Conservation (phyloP, 2,797 vertebrate species). For the Danionella dracula region DNA sequence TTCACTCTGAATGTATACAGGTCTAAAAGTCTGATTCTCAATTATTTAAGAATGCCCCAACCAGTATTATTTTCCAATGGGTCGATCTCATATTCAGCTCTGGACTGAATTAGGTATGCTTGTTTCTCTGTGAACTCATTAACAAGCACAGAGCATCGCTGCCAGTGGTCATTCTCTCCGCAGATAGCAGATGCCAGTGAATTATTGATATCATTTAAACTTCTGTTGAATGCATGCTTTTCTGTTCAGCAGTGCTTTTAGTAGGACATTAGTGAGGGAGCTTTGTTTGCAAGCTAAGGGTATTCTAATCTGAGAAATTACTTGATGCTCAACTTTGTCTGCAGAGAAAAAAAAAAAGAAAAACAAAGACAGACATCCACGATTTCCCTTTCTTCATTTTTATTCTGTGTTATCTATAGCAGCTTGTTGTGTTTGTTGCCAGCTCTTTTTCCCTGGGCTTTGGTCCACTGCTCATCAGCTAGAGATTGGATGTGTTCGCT, state of each 20-base stretch:
- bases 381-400: conserved; percentile 2
- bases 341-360: too few relatives aligned
- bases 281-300: background rate
- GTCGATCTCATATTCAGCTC: conserved; percentile 18
- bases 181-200: conserved; percentile 38
- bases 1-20: too few relatives aligned
- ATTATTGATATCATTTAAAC: conserved; percentile 43
- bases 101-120: conserved; percentile 41
- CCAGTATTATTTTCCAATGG: conserved; percentile 38
- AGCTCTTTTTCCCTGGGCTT: background rate
- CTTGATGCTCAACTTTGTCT: background rate
- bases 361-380: too few relatives aligned
- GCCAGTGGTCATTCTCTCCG: conserved; percentile 30
- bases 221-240: conserved; percentile 13
- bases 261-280: background rate
- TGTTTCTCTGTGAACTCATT: conserved; percentile 49
- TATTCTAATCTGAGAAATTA: background rate
- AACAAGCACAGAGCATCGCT: conserved; percentile 26
- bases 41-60: too few relatives aligned
- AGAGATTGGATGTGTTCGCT: background rate
- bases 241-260: background rate
- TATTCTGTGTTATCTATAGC: background rate
- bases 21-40: too few relatives aligned
- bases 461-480: background rate
- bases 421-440: background rate